Evolutionary conservation across 1,140 invertebrate species (phyloP).

Genomic region (Agrypnia vestita): DNA sequence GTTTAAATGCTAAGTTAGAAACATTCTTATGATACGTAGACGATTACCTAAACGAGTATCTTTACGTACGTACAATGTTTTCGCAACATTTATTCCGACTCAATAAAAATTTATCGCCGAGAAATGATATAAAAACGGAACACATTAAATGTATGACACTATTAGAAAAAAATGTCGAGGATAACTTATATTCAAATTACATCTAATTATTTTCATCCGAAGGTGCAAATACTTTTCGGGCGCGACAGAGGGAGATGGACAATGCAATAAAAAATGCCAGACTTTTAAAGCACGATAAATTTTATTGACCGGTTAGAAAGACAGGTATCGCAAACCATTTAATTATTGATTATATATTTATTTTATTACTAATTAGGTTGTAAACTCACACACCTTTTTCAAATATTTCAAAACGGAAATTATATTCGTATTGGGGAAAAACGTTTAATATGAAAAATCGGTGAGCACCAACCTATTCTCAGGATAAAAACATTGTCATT

Average conservation of each 20-base stretch:
- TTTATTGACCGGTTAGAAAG: constrained; percentile 55
- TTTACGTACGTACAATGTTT: constrained; percentile 46
- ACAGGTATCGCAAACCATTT: constrained; percentile 27
- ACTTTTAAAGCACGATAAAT: constrained; percentile 53
- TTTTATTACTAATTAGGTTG: too few relatives aligned
- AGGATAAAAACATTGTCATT: too few relatives aligned
- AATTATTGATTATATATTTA: neutral
- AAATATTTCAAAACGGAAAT: too few relatives aligned
- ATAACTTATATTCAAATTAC: constrained; percentile 54
- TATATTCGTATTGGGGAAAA: too few relatives aligned
- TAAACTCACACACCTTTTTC: too few relatives aligned
- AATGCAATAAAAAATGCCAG: constrained; percentile 47
- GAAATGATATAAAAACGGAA: constrained; percentile 51
- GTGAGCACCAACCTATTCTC: too few relatives aligned
- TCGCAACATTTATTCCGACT: constrained; percentile 49
- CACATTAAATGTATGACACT: constrained; percentile 49
- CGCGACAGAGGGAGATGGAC: constrained; percentile 40
- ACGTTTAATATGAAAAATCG: too few relatives aligned
- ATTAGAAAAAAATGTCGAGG: constrained; percentile 46
- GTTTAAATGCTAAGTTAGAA: constrained; percentile 52
- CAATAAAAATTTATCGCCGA: constrained; percentile 49
- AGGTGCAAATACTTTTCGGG: constrained; percentile 47
- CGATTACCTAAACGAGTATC: constrained; percentile 39
- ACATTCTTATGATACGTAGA: neutral
- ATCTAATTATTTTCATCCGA: constrained; percentile 55